Evolutionary conservation across 2,888 invertebrate genomes (phyloP).

Genomic region (Stenoptilia bipunctidactyla): DNA sequence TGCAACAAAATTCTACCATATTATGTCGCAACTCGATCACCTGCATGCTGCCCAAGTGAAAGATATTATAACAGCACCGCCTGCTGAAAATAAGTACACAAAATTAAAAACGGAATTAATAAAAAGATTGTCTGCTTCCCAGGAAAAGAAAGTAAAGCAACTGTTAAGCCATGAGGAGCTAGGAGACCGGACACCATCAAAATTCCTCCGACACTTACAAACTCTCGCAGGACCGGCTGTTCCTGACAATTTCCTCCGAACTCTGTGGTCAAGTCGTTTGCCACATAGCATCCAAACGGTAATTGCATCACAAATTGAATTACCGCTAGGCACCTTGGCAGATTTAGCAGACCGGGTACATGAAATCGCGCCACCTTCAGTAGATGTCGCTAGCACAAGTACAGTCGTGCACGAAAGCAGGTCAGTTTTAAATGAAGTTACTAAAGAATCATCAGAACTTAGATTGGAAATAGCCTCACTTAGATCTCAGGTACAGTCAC

Average conservation of each 20-base stretch:
- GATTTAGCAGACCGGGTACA: conserved; percentile 1
- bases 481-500: conserved; percentile 4
- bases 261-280: conserved; percentile 14
- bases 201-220: too few species aligned
- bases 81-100: conserved; percentile 5
- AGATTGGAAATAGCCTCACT: not conserved
- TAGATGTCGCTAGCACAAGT: not conserved
- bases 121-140: conserved; percentile 12
- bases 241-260: conserved; percentile 10
- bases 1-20: conserved; percentile 7
- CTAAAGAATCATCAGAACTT: conserved; percentile 2
- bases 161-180: conserved; percentile 15
- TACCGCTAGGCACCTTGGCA: conserved; percentile 4
- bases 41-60: conserved; percentile 3
- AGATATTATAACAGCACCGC: conserved; percentile 4
- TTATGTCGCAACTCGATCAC: conserved; percentile 4
- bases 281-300: too few species aligned
- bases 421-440: not conserved
- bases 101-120: conserved; percentile 9
- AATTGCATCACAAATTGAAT: conserved; percentile 7
- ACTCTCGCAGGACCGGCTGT: conserved; percentile 14
- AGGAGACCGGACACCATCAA: conserved; percentile 5
- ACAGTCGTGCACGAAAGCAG: conserved; percentile 2
- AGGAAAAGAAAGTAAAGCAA: conserved; percentile 15
- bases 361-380: conserved; percentile 4